These are phyloP conservation scores for Nestor notabilis DNA, from an alignment of 2,113 vertebrate genomes.

Conservation along the genomic window DNA sequence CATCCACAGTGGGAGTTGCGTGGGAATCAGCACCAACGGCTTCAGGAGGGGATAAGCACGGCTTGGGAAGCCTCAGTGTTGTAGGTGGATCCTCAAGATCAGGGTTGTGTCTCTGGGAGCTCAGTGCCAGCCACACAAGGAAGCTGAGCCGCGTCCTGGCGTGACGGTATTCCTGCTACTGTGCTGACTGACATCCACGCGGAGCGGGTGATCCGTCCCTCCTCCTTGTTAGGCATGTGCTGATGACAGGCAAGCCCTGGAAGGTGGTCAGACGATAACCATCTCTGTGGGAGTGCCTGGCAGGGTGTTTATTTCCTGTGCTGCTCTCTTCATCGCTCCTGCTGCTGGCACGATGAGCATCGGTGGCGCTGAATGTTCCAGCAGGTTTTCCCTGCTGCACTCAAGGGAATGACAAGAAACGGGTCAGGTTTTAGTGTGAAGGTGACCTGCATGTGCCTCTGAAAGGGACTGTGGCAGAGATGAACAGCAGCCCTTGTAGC, in stretches of 20 bases:
- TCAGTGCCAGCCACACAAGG: rapidly evolving
- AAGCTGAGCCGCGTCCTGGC: not conserved
- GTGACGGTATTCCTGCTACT: not conserved
- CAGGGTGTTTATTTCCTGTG: not conserved
- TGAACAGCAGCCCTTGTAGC: not conserved
- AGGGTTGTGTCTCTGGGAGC: not conserved
- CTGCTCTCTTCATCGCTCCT: not conserved
- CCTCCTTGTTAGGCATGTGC: not conserved
- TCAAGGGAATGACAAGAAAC: not conserved
- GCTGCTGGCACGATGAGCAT: not conserved
- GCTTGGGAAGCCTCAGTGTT: not conserved
- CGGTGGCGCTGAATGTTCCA: not conserved
- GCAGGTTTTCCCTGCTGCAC: not conserved
- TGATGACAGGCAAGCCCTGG: conserved; percentile 13
- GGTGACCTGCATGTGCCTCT: rapidly evolving
- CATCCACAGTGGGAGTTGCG: rapidly evolving
- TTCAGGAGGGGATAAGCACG: rapidly evolving
- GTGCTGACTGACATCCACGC: not conserved
- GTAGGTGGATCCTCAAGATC: not conserved
- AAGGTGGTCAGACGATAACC: not conserved
- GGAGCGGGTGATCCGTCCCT: not conserved
- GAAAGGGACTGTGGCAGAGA: not conserved
- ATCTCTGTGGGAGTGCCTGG: not conserved
- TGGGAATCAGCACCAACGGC: not conserved
- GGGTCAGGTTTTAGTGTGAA: not conserved